Percentiles rank a stretch among this genome's conserved stretches.
These are phyloP conservation scores for Pyralis farinalis DNA, from an alignment of 2,888 invertebrate species.

Conservation along the genomic window DNA sequence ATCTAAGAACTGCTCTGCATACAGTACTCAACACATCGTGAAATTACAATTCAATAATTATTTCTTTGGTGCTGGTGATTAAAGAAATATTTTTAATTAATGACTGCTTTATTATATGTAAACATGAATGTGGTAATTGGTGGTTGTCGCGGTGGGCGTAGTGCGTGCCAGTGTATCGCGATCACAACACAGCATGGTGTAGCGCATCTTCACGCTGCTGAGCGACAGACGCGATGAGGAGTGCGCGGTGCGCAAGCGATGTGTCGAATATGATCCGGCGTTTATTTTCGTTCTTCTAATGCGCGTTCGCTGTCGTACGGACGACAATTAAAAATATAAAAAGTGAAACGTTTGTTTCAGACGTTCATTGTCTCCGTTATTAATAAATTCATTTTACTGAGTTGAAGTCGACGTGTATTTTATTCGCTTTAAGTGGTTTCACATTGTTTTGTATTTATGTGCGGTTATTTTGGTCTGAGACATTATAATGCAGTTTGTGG, in stretches of 20 bases:
- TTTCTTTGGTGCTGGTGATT: conserved; percentile 37
- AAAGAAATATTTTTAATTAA: conserved; percentile 48
- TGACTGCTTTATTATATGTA: conserved; percentile 48
- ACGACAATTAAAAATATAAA: conserved; percentile 81
- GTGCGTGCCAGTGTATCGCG: background rate
- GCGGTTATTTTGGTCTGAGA: conserved; percentile 76
- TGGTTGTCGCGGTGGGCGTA: conserved; percentile 12
- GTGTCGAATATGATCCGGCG: conserved; percentile 73
- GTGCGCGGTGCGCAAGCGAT: background rate
- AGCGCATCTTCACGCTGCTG: background rate
- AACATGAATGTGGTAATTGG: conserved; percentile 33
- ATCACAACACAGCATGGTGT: too few species aligned
- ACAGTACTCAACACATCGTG: conserved; percentile 63
- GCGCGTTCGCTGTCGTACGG: conserved; percentile 74
- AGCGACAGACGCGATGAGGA: background rate
- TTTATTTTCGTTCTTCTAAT: conserved; percentile 79
- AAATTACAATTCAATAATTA: conserved; percentile 77
- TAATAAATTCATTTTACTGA: conserved; percentile 81
- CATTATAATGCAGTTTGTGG: conserved; percentile 80
- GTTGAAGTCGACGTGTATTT: conserved; percentile 79
- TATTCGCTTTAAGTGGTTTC: conserved; percentile 82
- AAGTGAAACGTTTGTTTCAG: conserved; percentile 78
- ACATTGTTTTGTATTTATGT: conserved; percentile 82
- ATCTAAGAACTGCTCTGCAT: conserved; percentile 70
- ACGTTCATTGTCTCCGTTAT: conserved; percentile 81